Percentiles rank a stretch among this genome's conserved stretches.
phyloP scores from a whole-genome alignment of 2,888 invertebrate species.

The Hipparchia sbordonii region DNA sequence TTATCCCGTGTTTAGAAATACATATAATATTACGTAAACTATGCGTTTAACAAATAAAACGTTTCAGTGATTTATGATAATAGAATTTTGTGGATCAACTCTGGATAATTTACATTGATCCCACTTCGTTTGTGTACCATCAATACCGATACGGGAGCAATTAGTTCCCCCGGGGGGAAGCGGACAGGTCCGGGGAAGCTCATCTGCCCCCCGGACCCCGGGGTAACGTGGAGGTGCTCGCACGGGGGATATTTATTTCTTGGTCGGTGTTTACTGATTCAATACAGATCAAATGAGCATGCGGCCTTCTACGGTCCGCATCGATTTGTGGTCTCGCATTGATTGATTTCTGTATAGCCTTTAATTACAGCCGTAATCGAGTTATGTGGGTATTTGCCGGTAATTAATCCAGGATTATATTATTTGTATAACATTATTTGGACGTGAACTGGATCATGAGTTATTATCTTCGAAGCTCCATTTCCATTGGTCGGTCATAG shows the following conservation, averaged over 20 bases:
- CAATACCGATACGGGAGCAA: conserved; percentile 77
- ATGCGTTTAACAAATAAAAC: conserved; percentile 34
- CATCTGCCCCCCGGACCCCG: not conserved
- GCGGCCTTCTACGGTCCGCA: conserved; percentile 27
- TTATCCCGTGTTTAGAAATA: too few species aligned
- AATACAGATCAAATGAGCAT: conserved; percentile 52
- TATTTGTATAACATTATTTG: conserved; percentile 24
- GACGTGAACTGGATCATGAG: conserved; percentile 6
- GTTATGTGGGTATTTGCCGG: conserved; percentile 32
- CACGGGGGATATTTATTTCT: conserved; percentile 70
- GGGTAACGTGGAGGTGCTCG: conserved; percentile 40
- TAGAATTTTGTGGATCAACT: conserved; percentile 59
- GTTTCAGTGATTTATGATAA: conserved; percentile 60
- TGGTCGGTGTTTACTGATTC: conserved; percentile 63
- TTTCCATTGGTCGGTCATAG: not conserved
- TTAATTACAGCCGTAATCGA: conserved; percentile 37
- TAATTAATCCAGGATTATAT: conserved; percentile 32
- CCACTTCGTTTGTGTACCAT: conserved; percentile 68
- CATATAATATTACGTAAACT: not conserved
- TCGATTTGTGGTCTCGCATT: conserved; percentile 38
- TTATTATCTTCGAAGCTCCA: not conserved
- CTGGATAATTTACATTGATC: conserved; percentile 74
- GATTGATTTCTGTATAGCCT: conserved; percentile 39
- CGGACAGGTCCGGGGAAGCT: not conserved
- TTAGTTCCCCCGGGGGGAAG: conserved; percentile 65